Evolutionary conservation across 2,888 invertebrate genomes (phyloP), one percentile per base, ranked within the genome.

Genomic region (Pemphredon lugubris): DNA sequence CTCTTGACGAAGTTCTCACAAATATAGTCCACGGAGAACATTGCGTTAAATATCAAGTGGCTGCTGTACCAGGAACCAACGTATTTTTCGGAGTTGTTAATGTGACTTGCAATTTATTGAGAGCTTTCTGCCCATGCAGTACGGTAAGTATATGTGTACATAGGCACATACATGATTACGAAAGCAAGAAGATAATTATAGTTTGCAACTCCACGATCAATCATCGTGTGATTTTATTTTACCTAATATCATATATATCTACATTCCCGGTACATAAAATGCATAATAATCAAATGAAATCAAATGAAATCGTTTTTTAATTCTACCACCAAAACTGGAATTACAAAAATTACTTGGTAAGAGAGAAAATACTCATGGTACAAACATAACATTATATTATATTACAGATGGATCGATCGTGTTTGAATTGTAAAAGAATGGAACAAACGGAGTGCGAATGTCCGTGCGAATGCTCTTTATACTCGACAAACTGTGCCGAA

Each of bases 361-460:
- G n/a, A n/a, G n/a, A n/a, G n/a, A n/a, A n/a, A n/a, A n/a, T n/a
- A n/a, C 7, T 53, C 13, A 47, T 42, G 20, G 21, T 37, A n/a
- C n/a, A n/a, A n/a, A n/a, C n/a, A n/a, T n/a, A n/a, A n/a, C n/a
- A n/a, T n/a, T n/a, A n/a, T n/a, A n/a, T n/a, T n/a, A n/a, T 75
- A 59, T 75, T 79, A 14, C 83, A 93, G 93, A 91, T 94, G 60
- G 96, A 97, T 88, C 93, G 97, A 2, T 92, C 96, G 2, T 98
- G 98, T 87, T 92, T 98, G 21, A 97, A 97, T 88, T 98, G 98
- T 88, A 95, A 96, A 87, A 93, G 97, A 50, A 97, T 97, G 96
- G 98, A 97, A 87, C 97, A 96, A 90, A 95, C 94, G 2, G 97
- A 97, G 86, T 98, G 98, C 83, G 98, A 98, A 89, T 98, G 98